Evolutionary conservation across 2,797 vertebrate genomes (phyloP).

Genomic region (Harpagifer antarcticus): DNA sequence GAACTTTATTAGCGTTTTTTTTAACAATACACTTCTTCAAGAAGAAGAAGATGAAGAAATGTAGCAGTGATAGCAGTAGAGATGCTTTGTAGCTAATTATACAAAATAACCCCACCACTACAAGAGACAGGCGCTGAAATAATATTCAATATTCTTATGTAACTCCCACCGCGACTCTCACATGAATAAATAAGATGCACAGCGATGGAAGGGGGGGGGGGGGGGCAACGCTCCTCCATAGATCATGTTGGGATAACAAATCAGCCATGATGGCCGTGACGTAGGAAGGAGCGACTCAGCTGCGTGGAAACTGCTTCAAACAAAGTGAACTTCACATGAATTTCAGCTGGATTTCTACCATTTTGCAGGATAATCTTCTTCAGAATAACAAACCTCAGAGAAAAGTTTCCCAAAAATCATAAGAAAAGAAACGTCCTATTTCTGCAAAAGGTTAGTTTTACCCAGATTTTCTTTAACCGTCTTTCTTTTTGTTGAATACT

Average conservation of each 20-base stretch:
- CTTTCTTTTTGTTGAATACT: no score
- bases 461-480: no score
- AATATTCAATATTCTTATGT: slow-evolving; percentile 64
- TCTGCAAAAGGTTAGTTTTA: no score
- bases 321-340: background rate
- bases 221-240: background rate
- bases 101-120: slow-evolving; percentile 23
- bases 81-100: background rate
- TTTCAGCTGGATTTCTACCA: background rate
- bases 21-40: no score
- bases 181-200: slow-evolving; percentile 60
- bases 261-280: slow-evolving; percentile 3
- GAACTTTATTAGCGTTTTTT: no score
- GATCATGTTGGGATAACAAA: slow-evolving; percentile 38
- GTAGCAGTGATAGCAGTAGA: background rate
- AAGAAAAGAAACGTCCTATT: no score
- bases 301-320: slow-evolving; percentile 1
- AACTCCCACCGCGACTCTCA: slow-evolving; percentile 43
- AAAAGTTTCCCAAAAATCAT: background rate
- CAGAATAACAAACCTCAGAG: background rate
- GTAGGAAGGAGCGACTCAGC: background rate
- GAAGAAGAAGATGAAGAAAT: background rate
- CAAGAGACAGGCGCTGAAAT: slow-evolving; percentile 44
- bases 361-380: background rate
- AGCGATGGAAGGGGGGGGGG: background rate